These are phyloP conservation scores for Nemoura dubitans DNA, from an alignment of 2,888 invertebrate species.

Conservation along the genomic window DNA sequence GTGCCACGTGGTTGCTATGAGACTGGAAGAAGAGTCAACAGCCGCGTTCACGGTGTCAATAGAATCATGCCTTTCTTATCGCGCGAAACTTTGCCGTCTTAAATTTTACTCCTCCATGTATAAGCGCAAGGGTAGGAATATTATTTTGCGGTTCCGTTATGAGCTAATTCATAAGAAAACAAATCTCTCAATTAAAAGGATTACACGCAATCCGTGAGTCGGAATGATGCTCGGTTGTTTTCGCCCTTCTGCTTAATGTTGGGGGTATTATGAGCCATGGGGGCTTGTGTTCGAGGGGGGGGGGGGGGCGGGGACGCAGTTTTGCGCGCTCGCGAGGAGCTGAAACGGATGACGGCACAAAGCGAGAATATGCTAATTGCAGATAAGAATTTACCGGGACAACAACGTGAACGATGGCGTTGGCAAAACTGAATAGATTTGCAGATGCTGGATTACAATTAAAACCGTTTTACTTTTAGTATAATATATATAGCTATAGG, in stretches of 20 bases:
- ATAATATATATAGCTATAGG: no score
- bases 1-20: neutral
- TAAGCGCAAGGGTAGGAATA: neutral
- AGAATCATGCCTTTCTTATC: neutral
- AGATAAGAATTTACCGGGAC: neutral
- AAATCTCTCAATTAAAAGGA: slow-evolving; percentile 7
- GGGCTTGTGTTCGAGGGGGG: no score
- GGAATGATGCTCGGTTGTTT: neutral
- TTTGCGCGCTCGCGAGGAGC: no score
- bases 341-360: neutral
- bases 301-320: neutral
- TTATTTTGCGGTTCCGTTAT: neutral
- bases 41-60: neutral
- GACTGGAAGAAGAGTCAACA: neutral
- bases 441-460: neutral
- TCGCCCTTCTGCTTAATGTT: neutral
- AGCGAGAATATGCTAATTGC: neutral
- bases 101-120: neutral
- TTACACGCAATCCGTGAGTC: neutral
- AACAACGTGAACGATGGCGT: neutral
- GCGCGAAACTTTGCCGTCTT: neutral
- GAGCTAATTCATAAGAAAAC: neutral
- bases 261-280: neutral
- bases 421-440: neutral
- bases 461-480: neutral